Evolutionary conservation across 2,888 invertebrate species (phyloP).

Genomic region (Leucoptera coffeella): DNA sequence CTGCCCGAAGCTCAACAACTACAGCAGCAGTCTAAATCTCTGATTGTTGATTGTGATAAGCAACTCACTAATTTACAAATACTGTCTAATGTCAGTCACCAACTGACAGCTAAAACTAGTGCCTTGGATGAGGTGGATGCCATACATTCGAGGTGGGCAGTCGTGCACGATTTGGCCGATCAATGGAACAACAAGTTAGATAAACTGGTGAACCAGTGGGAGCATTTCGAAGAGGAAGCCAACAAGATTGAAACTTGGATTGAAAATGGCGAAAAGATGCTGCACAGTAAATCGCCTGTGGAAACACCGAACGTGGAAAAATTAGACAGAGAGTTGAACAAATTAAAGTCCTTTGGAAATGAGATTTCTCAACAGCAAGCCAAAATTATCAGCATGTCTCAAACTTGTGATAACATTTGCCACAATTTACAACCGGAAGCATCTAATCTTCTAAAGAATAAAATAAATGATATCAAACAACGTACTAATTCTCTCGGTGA

Average conservation of each 20-base stretch:
- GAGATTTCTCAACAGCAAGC: conserved; percentile 83
- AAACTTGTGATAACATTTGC: conserved; percentile 72
- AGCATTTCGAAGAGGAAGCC: conserved; percentile 72
- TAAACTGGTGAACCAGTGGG: conserved; percentile 74
- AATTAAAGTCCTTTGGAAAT: conserved; percentile 74
- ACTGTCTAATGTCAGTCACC: conserved; percentile 66
- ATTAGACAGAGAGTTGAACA: conserved; percentile 68
- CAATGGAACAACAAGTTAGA: conserved; percentile 76
- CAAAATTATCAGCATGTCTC: conserved; percentile 71
- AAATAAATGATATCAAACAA: conserved; percentile 67
- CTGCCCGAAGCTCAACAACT: conserved; percentile 77
- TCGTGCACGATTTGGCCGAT: conserved; percentile 71
- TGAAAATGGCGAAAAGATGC: conserved; percentile 56
- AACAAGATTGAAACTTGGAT: conserved; percentile 76
- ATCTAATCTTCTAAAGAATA: conserved; percentile 61
- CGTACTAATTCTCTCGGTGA: conserved; percentile 72
- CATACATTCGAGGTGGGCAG: conserved; percentile 77
- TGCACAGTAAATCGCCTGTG: conserved; percentile 54
- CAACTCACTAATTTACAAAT: conserved; percentile 70
- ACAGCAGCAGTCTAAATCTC: conserved; percentile 63
- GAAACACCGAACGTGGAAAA: conserved; percentile 69
- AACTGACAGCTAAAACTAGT: conserved; percentile 67
- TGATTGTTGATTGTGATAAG: conserved; percentile 72
- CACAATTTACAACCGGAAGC: conserved; percentile 75
- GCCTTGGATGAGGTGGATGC: conserved; percentile 82